Evolutionary conservation across 2,797 vertebrate species (phyloP).

Genomic region (Enteromius mattozi): DNA sequence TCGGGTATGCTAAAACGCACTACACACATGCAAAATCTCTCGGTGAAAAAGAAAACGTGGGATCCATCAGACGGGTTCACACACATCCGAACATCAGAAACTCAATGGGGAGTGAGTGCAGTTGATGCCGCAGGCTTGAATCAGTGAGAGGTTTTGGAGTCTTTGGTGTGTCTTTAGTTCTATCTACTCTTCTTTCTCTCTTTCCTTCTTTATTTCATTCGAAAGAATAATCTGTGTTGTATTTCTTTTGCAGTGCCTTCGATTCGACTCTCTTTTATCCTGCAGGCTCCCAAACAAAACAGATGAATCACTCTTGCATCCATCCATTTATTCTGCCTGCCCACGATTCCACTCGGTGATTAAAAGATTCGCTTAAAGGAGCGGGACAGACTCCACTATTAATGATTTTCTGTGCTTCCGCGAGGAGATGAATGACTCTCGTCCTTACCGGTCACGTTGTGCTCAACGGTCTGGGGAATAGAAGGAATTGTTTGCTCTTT

Average conservation of each 20-base stretch:
- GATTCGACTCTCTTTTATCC: conserved; percentile 31
- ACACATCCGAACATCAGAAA: conserved; percentile 16
- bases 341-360: conserved; percentile 59
- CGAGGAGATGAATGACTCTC: conserved; percentile 20
- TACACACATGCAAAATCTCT: conserved; percentile 13
- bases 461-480: neutral
- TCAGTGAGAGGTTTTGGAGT: conserved; percentile 6
- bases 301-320: conserved; percentile 54
- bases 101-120: neutral
- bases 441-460: neutral
- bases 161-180: neutral
- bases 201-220: neutral
- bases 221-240: conserved; percentile 25
- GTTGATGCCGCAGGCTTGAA: conserved; percentile 22
- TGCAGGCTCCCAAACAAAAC: conserved; percentile 29
- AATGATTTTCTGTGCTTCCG: conserved; percentile 55
- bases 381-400: conserved; percentile 54
- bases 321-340: conserved; percentile 53
- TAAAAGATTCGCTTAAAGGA: conserved; percentile 61
- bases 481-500: conserved; percentile 35
- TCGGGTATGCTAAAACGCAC: neutral
- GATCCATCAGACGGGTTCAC: conserved; percentile 4
- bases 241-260: conserved; percentile 20
- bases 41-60: conserved; percentile 20
- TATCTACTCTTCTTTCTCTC: neutral